These are phyloP conservation scores for Todus mexicanus DNA, from an alignment of 2,797 vertebrate genomes.

Conservation along the genomic window DNA sequence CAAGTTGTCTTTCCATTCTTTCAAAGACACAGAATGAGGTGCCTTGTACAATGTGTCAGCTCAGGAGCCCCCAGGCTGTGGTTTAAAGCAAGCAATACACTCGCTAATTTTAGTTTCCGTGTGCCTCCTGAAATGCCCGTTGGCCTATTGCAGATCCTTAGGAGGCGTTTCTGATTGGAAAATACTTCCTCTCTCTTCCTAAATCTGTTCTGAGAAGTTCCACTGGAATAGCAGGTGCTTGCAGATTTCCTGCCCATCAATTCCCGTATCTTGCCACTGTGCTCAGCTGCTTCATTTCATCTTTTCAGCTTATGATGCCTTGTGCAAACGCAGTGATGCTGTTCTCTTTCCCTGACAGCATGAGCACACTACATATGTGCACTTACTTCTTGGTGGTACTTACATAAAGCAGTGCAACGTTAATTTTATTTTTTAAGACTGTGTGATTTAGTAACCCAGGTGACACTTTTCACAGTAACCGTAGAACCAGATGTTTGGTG, in stretches of 20 bases:
- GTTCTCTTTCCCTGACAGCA: no score
- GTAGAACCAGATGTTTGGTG: fast-evolving
- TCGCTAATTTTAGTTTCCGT: not conserved
- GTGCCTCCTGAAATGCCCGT: not conserved
- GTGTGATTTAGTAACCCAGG: not conserved
- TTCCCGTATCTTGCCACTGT: not conserved
- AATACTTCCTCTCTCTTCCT: not conserved
- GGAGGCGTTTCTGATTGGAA: fast-evolving
- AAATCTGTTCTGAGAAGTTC: not conserved
- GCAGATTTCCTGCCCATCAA: not conserved
- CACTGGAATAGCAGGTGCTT: not conserved
- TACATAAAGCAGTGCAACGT: no score
- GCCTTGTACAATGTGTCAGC: fast-evolving
- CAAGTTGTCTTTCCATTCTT: not conserved
- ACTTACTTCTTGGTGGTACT: not conserved
- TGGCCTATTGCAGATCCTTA: not conserved
- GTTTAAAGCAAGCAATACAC: not conserved
- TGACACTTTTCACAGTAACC: fast-evolving
- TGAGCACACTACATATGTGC: fast-evolving
- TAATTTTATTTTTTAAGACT: not conserved
- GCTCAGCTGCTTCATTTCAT: not conserved
- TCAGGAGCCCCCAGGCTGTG: not conserved
- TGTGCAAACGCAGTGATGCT: fast-evolving
- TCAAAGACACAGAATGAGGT: not conserved
- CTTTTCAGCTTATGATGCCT: not conserved